Percentiles rank a stretch among this genome's conserved stretches.
phyloP scores from a whole-genome alignment of 2,113 vertebrate genomes.

The Thamnaconus septentrionalis region DNA sequence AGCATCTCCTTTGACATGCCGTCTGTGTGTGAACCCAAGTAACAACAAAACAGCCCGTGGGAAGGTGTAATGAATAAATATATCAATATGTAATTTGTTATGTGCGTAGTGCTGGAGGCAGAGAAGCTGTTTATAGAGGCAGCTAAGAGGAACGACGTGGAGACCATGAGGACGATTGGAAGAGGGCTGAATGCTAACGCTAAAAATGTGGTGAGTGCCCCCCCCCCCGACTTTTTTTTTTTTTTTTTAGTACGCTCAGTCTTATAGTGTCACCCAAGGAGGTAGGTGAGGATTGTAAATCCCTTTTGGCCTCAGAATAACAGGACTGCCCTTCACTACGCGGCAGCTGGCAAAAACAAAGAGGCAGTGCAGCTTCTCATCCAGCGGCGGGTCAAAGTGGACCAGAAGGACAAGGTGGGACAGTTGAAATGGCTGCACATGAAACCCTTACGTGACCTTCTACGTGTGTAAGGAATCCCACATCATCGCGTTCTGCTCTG shows the following conservation, averaged over 20 bases:
- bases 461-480: too few species aligned
- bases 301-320: constrained; percentile 73
- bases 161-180: constrained; percentile 78
- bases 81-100: background rate
- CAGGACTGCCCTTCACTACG: constrained; percentile 86
- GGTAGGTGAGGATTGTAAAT: background rate
- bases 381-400: constrained; percentile 84
- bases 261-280: background rate
- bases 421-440: background rate
- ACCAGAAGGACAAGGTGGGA: constrained; percentile 85
- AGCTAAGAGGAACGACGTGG: constrained; percentile 84
- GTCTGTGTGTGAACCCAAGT: background rate
- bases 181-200: constrained; percentile 82
- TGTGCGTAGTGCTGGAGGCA: constrained; percentile 77
- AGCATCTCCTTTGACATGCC: background rate
- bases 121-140: constrained; percentile 86
- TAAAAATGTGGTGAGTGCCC: constrained; percentile 80
- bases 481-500: too few species aligned
- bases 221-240: too few species aligned
- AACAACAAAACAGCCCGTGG: too few species aligned
- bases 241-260: background rate
- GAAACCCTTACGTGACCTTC: background rate
- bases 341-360: constrained; percentile 77
- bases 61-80: background rate
- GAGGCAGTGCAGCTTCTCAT: constrained; percentile 83